These are phyloP conservation scores for Zophobas morio DNA, from an alignment of 1,140 invertebrate genomes.

Conservation along the genomic window DNA sequence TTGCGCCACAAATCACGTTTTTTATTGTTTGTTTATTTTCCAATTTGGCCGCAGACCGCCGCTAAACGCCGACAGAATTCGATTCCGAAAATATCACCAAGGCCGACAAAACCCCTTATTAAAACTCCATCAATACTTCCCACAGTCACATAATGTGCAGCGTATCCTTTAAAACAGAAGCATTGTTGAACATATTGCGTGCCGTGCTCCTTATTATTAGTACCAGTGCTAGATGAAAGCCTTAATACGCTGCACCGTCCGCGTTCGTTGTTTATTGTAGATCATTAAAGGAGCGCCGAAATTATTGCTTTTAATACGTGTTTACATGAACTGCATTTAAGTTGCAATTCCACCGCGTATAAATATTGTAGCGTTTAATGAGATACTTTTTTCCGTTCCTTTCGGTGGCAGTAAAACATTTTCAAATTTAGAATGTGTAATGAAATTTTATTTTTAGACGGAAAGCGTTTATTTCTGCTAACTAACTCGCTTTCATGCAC, in stretches of 20 bases:
- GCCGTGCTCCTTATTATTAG: conserved; percentile 31
- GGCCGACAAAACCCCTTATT: conserved; percentile 25
- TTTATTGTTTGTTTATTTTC: no score
- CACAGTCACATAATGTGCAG: conserved; percentile 27
- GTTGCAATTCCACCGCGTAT: conserved; percentile 42
- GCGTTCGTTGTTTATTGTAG: conserved; percentile 50
- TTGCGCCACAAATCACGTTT: no score
- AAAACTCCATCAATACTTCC: conserved; percentile 44
- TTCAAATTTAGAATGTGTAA: conserved; percentile 45
- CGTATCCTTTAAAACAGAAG: conserved; percentile 22
- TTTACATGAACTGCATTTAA: conserved; percentile 55
- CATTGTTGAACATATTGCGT: conserved; percentile 43
- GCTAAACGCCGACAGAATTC: background rate
- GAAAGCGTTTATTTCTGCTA: conserved; percentile 28
- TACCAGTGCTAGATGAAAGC: conserved; percentile 4
- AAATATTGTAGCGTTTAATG: conserved; percentile 51
- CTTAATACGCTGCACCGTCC: conserved; percentile 40
- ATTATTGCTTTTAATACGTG: conserved; percentile 55
- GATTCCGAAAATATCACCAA: conserved; percentile 21
- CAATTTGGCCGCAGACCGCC: background rate
- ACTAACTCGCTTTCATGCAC: conserved; percentile 39
- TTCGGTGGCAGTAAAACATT: conserved; percentile 41
- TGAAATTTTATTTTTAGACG: conserved; percentile 45
- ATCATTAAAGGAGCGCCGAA: conserved; percentile 49
- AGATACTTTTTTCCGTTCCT: conserved; percentile 43